phyloP scores from a whole-genome alignment of 2,797 vertebrate genomes.

The Meriones psammophilus region DNA sequence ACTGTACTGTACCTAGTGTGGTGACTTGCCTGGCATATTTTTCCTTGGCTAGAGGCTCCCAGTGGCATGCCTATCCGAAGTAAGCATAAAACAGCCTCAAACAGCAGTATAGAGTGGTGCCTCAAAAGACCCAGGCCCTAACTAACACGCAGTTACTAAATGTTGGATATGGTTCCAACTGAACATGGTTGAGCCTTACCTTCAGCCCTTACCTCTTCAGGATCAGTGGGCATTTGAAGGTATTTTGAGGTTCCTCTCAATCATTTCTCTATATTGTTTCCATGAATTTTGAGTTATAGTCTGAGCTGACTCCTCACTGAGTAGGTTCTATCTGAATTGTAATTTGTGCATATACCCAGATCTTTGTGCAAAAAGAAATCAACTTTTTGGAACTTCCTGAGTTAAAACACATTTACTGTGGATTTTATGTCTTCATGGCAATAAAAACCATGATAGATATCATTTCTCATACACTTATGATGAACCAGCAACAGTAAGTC shows the following conservation, averaged over 20 bases:
- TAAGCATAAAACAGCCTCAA: background rate
- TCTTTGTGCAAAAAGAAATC: conserved; percentile 26
- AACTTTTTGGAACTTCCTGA: conserved; percentile 2
- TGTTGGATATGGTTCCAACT: background rate
- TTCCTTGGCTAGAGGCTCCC: background rate
- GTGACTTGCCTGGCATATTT: background rate
- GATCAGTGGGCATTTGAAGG: background rate
- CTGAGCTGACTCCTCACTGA: conserved; percentile 24
- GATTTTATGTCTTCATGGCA: background rate
- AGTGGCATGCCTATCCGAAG: background rate
- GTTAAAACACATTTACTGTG: background rate
- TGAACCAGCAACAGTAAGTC: background rate
- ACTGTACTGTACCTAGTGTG: background rate
- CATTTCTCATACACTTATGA: background rate
- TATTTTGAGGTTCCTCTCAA: background rate
- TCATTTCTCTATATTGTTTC: background rate
- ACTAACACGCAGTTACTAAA: background rate
- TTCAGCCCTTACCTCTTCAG: background rate
- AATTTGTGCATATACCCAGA: background rate
- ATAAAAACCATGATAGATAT: background rate
- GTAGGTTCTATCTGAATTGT: background rate
- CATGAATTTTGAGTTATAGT: background rate
- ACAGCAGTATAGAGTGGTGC: background rate
- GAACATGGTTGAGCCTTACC: background rate
- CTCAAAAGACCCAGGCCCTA: background rate